A percentile compares a stretch with the other conserved stretches of the same genome.
Conservation (phyloP, 2,888 invertebrate species). For the Drosophila formosana region DNA sequence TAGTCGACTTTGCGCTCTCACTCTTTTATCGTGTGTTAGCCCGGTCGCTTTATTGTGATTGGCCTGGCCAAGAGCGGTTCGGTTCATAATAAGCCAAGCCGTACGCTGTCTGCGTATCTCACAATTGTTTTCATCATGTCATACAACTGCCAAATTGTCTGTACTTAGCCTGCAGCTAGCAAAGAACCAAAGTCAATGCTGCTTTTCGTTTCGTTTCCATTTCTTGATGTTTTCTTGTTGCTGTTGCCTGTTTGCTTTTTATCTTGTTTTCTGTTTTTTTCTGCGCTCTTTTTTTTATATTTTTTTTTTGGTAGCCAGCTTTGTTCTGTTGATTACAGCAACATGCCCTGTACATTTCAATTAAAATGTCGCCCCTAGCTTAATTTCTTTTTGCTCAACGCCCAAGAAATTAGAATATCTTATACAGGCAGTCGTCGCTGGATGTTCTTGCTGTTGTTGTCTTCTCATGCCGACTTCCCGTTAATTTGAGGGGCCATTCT, state of each 20-base stretch:
- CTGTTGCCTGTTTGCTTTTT: conserved; percentile 16
- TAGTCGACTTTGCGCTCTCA: conserved; percentile 22
- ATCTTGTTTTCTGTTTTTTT: conserved; percentile 7
- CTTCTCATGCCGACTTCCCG: conserved; percentile 48
- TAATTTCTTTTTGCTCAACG: conserved; percentile 23
- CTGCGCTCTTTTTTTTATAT: conserved; percentile 5
- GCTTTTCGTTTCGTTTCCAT: conserved; percentile 9
- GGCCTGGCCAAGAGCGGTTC: conserved; percentile 58
- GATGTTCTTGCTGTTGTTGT: conserved; percentile 14
- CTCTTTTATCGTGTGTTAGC: conserved; percentile 13
- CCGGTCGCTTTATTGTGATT: conserved; percentile 58
- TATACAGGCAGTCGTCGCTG: conserved; percentile 5
- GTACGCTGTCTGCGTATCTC: conserved; percentile 42
- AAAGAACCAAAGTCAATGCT: conserved; percentile 47
- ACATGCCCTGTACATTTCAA: conserved; percentile 67
- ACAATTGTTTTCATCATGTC: conserved; percentile 78
- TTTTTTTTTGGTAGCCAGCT: conserved; percentile 9
- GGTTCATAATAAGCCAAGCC: conserved; percentile 67
- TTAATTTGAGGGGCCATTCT: conserved; percentile 46
- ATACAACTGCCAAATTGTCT: conserved; percentile 69
- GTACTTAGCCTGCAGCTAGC: conserved; percentile 63
- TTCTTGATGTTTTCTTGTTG: conserved; percentile 3
- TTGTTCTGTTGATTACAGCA: conserved; percentile 73
- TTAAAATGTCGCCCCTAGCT: conserved; percentile 74
- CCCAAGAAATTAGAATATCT: conserved; percentile 63